Evolutionary conservation across 1,140 invertebrate species (phyloP), one percentile per base, ranked within the genome.

Genomic region (Drosophila aff.): DNA sequence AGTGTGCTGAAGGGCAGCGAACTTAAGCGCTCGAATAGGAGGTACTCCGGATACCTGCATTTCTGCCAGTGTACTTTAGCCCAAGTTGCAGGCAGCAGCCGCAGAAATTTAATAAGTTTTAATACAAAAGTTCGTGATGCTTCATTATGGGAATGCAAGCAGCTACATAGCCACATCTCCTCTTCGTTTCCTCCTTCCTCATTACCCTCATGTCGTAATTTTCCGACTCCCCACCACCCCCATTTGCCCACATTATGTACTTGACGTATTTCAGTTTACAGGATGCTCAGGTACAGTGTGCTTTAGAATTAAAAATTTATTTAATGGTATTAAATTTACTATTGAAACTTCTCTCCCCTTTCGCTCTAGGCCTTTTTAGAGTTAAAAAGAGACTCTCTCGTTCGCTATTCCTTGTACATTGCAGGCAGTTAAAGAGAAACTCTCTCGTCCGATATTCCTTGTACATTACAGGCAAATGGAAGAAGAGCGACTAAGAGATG

Each of bases 31-130:
- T 59, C 3, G 10, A n/a, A 58, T 40, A 2, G 6, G 11, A 13
- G 33, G 0, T 31, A 4, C 13, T n/a, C 3, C 21, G 9, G 8
- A 11, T 21, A 38, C 21, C 21, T 21, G 1, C 5, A 38, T 73
- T 74, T 73, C 18, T 43, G 10, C 7, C 16, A 78, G 75, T 78
- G 57, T 40, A 78, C 58, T 67, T 49, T 43, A 5, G 11, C 2
- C 21, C 15, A 9, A 55, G 43, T 23, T 69, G 59, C 50, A 57
- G 28, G 63, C 67, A 78, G 21, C 62, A 81, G 58, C 82, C 64
- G 64, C 78, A 75, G 62, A 84, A 87, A 90, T 90, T 79, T 87
- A 87, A 84, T 90, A 89, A 87, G 77, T 90, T 87, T 78, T 81
- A 81, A 89, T 81, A 81, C 77, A 83, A 82, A 87, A 87, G 77